Base-by-base conservation (phyloP, 2,113 vertebrate genomes). In the Lipotes vexillifer region DNA sequence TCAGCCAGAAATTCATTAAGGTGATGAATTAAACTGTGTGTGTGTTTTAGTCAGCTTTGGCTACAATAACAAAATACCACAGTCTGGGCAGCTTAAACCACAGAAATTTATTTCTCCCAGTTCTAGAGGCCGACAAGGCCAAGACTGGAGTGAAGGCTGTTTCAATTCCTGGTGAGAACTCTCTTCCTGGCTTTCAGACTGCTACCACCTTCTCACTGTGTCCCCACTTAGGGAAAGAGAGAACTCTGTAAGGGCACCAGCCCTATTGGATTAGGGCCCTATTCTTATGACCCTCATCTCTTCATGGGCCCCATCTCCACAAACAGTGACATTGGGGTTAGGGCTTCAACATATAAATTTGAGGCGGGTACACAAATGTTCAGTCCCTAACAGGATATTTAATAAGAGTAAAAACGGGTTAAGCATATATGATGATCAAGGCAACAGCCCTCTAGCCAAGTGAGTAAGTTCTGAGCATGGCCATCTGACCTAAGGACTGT, bases 321-420 rank as follows among this genome's bases (percentile, higher is more conserved):
- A 80, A 78, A 36, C 0, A 44, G 63, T 68, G 18, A 33, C 17
- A 8, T 38, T 18, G 1, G 5, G 0, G 20, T 65, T n/a, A 65
- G 7, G 3, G 31, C 14, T 41, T 65, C n/a, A 72, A 29, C 27
- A 41, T 27, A 21, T 41, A 15, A 38, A 72, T 52, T 61, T 36
- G 33, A 20, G 27, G 55, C 59, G 31, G 14, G 12, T 33, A 81
- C 55, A 52, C 36, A 59, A 18, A 71, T 3, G 31, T 33, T 36
- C 52, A 33, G 9, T 36, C 83, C 31, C 52, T 80, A 46, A 46
- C 38, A 49, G 15, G 27, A 41, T 52, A 33, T 71, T 44, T 71
- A 83, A 77, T 71, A 83, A 86, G 44, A 77, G 31, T 94, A n/a
- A 89, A 95, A 88, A 38, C 23, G 7, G 13, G 14, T 25, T 49